Evolutionary conservation across 2,888 invertebrate species (phyloP).

Genomic region (Platycnemis pennipes): DNA sequence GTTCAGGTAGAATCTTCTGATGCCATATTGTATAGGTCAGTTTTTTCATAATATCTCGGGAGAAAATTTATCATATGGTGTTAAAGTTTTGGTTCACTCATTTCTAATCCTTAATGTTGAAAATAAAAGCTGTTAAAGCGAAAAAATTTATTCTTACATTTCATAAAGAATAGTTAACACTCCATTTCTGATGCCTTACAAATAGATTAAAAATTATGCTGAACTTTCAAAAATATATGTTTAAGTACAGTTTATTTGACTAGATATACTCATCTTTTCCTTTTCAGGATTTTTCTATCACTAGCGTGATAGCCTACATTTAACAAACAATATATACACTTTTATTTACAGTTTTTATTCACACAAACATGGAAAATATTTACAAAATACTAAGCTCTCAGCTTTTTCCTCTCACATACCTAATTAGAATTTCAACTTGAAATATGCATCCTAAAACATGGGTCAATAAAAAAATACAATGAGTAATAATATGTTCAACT

Average conservation of each 20-base stretch:
- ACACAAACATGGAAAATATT: conserved; percentile 9
- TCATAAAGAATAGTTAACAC: conserved; percentile 34
- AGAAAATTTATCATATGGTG: background rate
- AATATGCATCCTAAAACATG: conserved; percentile 32
- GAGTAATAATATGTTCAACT: background rate
- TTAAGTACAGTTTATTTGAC: conserved; percentile 34
- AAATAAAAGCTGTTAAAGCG: conserved; percentile 20
- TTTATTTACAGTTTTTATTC: conserved; percentile 39
- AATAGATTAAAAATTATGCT: conserved; percentile 17
- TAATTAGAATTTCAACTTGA: conserved; percentile 19
- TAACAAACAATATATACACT: conserved; percentile 17
- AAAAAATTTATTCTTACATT: conserved; percentile 43
- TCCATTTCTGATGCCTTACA: conserved; percentile 41
- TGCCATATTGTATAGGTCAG: no score
- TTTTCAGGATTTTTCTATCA: conserved; percentile 14
- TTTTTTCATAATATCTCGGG: background rate
- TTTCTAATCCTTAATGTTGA: background rate
- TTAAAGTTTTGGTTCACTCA: background rate
- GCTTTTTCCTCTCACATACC: background rate
- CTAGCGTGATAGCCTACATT: background rate
- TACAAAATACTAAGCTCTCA: conserved; percentile 49
- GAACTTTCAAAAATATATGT: background rate
- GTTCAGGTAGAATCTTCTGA: no score
- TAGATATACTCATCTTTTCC: conserved; percentile 55
- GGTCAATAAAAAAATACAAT: conserved; percentile 11